phyloP scores from a whole-genome alignment of 1,140 invertebrate genomes.

The Leptopilina clavipes region DNA sequence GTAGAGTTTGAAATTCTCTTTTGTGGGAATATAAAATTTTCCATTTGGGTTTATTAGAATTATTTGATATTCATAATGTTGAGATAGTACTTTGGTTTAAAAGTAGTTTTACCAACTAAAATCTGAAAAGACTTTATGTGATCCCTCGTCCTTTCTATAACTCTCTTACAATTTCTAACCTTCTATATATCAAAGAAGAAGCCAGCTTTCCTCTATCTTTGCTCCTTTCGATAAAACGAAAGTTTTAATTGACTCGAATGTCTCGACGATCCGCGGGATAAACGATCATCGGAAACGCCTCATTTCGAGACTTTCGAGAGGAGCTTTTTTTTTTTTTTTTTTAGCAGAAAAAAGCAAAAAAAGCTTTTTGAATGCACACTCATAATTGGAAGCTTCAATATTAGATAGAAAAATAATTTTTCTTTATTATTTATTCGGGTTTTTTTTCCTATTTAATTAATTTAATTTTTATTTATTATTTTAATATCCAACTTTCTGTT shows the following conservation, averaged over 20 bases:
- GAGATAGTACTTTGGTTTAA: background rate
- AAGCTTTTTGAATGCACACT: background rate
- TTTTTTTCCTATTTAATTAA: no score
- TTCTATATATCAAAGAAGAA: conserved; percentile 16
- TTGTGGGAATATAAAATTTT: background rate
- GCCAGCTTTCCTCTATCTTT: conserved; percentile 16
- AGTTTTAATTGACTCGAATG: conserved; percentile 34
- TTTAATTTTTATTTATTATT: no score
- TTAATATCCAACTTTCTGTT: no score
- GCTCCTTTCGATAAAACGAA: conserved; percentile 24
- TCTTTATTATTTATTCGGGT: no score
- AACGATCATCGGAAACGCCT: conserved; percentile 31
- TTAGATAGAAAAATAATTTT: no score
- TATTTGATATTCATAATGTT: conserved; percentile 23
- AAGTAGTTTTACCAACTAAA: background rate
- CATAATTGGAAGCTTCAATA: conserved; percentile 6
- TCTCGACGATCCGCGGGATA: conserved; percentile 14
- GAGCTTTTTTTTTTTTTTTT: background rate
- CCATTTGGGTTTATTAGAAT: conserved; percentile 1
- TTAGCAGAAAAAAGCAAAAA: background rate
- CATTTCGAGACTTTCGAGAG: conserved; percentile 23
- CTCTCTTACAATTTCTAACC: conserved; percentile 2
- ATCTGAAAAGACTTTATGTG: conserved; percentile 18
- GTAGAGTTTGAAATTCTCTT: background rate
- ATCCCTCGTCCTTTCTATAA: background rate